Evolutionary conservation across 2,888 invertebrate species (phyloP).

Genomic region (Trissonchulus latispiculum): DNA sequence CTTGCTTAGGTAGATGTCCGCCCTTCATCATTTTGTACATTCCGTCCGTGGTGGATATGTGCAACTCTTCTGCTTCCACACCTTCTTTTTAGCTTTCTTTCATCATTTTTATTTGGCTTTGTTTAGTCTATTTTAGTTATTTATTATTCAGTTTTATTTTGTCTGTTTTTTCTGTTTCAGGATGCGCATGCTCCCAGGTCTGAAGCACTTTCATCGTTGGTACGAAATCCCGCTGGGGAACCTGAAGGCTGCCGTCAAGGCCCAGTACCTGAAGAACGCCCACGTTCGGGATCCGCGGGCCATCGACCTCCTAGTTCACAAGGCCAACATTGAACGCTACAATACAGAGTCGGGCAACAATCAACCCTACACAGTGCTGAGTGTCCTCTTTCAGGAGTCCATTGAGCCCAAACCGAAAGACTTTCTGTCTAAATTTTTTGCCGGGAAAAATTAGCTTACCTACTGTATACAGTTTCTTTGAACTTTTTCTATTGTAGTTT

Average conservation of each 20-base stretch:
- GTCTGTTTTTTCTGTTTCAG: too few relatives aligned
- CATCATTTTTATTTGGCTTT: too few relatives aligned
- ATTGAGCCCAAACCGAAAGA: conserved; percentile 46
- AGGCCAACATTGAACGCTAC: conserved; percentile 24
- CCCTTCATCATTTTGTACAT: too few relatives aligned
- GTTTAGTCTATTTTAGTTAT: too few relatives aligned
- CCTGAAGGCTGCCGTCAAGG: conserved; percentile 42
- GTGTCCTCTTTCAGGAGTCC: conserved; percentile 46
- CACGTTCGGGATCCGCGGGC: conserved; percentile 48
- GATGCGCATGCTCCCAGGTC: conserved; percentile 32
- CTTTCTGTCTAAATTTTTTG: conserved; percentile 49
- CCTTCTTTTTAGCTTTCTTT: too few relatives aligned
- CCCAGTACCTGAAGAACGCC: conserved; percentile 46
- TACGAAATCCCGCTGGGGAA: conserved; percentile 39
- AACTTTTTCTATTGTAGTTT: too few relatives aligned
- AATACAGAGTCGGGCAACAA: not conserved
- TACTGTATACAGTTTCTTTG: too few relatives aligned
- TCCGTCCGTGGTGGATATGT: too few relatives aligned
- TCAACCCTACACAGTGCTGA: conserved; percentile 44
- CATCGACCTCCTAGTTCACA: conserved; percentile 48
- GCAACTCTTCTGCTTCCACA: too few relatives aligned
- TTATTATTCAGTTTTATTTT: too few relatives aligned
- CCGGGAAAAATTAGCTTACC: conserved; percentile 47
- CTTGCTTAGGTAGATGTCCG: too few relatives aligned
- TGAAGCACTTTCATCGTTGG: conserved; percentile 37